Percentiles rank a stretch among this genome's conserved stretches.
phyloP scores from a whole-genome alignment of 2,797 vertebrate species.

The Aphelocoma californica region DNA sequence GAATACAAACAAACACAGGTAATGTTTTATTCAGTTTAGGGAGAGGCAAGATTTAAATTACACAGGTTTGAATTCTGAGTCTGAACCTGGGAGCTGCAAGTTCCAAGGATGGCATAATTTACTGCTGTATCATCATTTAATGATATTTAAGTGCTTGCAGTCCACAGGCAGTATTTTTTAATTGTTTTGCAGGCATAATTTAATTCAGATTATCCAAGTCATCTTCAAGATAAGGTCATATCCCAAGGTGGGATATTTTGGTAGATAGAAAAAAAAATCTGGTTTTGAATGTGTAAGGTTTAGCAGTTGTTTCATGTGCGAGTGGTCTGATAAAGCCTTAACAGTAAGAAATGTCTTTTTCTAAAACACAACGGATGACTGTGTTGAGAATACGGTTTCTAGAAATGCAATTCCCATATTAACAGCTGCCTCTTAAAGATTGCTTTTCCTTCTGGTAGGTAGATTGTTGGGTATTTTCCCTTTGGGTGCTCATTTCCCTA shows the following conservation, averaged over 20 bases:
- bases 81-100: not conserved
- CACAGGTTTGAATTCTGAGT: not conserved
- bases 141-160: not conserved
- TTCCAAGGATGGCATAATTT: not conserved
- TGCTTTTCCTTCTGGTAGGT: not conserved
- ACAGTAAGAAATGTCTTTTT: not conserved
- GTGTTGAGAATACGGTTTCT: not conserved
- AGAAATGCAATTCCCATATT: not conserved
- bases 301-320: not conserved
- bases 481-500: not conserved
- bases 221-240: not conserved
- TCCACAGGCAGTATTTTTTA: not conserved
- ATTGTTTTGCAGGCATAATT: not conserved
- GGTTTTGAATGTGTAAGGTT: not conserved
- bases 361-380: not conserved
- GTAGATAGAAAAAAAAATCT: not conserved
- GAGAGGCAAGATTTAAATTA: not conserved
- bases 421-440: not conserved
- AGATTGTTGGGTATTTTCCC: not conserved
- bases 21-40: slow-evolving; percentile 39
- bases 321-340: not conserved
- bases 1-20: not conserved
- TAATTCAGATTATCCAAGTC: not conserved
- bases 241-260: not conserved
- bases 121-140: not conserved